Conservation (phyloP, 2,113 vertebrate genomes). For the Oenanthe oenanthe region DNA sequence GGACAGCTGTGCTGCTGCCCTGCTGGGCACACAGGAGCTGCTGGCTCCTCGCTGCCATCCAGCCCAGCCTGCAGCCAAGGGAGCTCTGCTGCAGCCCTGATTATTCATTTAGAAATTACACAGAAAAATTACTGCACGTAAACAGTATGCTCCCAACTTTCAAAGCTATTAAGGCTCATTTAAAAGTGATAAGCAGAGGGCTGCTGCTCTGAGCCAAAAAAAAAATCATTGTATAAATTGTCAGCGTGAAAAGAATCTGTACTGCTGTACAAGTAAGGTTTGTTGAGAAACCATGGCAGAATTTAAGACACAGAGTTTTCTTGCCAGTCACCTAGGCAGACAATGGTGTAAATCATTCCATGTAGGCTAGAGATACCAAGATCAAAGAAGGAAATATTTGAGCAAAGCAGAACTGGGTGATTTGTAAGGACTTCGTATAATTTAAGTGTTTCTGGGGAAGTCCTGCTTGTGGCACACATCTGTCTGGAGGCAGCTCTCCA, state of each 20-base stretch:
- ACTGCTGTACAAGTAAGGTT: not conserved
- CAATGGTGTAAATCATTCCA: not conserved
- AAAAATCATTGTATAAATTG: not conserved
- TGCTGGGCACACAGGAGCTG: not conserved
- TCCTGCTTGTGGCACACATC: not conserved
- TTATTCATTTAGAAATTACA: not conserved
- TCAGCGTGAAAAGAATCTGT: not conserved
- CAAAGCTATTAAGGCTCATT: not conserved
- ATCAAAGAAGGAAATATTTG: not conserved
- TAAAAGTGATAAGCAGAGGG: not conserved
- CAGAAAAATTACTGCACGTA: not conserved
- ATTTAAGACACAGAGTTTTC: not conserved
- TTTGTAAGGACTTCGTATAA: not conserved
- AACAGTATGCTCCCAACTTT: not conserved
- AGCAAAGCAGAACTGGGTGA: not conserved
- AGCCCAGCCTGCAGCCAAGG: not conserved
- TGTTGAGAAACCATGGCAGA: not conserved
- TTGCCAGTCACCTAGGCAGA: not conserved
- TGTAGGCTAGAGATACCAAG: not conserved
- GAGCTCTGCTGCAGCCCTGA: not conserved
- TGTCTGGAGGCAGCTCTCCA: not conserved
- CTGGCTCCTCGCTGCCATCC: not conserved
- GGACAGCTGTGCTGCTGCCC: not conserved
- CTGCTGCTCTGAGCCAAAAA: not conserved
- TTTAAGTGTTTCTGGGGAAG: not conserved